Base-by-base conservation (phyloP, 2,797 vertebrate genomes). In the Synaphobranchus kaupii region DNA sequence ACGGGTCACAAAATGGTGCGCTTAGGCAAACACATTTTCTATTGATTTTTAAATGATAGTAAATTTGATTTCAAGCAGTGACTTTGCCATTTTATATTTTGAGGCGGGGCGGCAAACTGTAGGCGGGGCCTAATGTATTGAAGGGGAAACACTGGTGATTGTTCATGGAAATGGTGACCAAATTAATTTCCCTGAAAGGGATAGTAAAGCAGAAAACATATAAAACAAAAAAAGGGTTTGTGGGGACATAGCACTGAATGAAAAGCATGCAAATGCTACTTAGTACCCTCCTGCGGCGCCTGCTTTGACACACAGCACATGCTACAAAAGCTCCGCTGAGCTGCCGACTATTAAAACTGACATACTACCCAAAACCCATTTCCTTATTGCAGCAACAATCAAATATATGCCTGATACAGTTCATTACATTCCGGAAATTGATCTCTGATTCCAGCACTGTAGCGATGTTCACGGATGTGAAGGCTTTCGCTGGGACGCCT, bases 301-400 rank as follows among this genome's bases (percentile, higher is more conserved):
- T 20, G 71, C 81, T 83, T 10, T 80, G 20, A 22, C 73, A 15
- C 28, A 39, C 8, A 15, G 0, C 48, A 44, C n/a, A 84, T 52
- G 86, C 82, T 76, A 56, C 52, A 81, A 78, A 54, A 6, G 71
- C 50, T 86, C 17, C 54, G 71, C 84, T 66, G 50, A 87, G 47
- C 47, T 12, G 83, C 71, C 47, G 54, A 56, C n/a, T 28, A 60
- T 76, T 86, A 44, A 78, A 76, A 31, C 22, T 39, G 71, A 84
- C 48, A 39, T 71, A 63, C 66, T 4, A 22, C 44, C 52, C 85
- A 89, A 39, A 88, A 54, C 85, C 31, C 66, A 85, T 87, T 87
- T 63, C 87, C 87, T 87, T 90, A 88, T 89, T 87, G 86, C 87
- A 39, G 84, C 71, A 28, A 58, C 58, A 50, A 25, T 63, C 50